These are phyloP conservation scores for Loxodonta africana DNA, from an alignment of 2,113 vertebrate genomes.

Conservation along the genomic window DNA sequence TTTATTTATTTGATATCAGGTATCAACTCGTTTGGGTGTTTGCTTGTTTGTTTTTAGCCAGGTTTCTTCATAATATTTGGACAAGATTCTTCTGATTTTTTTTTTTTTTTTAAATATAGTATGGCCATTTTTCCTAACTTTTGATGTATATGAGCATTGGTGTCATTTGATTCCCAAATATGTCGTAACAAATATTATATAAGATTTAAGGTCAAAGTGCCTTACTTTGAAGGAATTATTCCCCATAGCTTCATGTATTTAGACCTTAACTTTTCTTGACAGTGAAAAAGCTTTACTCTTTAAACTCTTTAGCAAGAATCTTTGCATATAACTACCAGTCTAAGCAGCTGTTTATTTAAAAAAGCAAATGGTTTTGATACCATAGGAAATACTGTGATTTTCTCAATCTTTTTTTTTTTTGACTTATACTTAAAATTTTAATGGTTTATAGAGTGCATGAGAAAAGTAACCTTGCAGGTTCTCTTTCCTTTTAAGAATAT, in stretches of 20 bases:
- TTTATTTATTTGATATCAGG: neutral
- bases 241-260: neutral
- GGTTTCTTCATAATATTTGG: neutral
- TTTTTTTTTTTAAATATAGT: neutral
- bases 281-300: slow-evolving; percentile 28
- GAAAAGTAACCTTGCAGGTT: slow-evolving; percentile 61
- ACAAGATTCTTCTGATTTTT: neutral
- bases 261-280: slow-evolving; percentile 19
- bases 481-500: slow-evolving; percentile 57
- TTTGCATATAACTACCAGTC: neutral
- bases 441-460: neutral
- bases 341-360: slow-evolving; percentile 35
- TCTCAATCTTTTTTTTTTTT: neutral
- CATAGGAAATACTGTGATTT: neutral
- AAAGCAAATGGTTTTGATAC: neutral
- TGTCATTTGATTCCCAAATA: neutral
- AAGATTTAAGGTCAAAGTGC: neutral
- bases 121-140: neutral
- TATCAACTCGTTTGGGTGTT: neutral
- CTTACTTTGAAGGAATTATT: neutral
- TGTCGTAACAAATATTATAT: neutral
- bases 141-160: neutral
- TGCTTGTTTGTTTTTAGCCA: neutral
- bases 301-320: neutral
- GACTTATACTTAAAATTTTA: slow-evolving; percentile 31